Evolutionary conservation across 1,140 invertebrate species (phyloP).

Genomic region (Drosophila chauvacae): DNA sequence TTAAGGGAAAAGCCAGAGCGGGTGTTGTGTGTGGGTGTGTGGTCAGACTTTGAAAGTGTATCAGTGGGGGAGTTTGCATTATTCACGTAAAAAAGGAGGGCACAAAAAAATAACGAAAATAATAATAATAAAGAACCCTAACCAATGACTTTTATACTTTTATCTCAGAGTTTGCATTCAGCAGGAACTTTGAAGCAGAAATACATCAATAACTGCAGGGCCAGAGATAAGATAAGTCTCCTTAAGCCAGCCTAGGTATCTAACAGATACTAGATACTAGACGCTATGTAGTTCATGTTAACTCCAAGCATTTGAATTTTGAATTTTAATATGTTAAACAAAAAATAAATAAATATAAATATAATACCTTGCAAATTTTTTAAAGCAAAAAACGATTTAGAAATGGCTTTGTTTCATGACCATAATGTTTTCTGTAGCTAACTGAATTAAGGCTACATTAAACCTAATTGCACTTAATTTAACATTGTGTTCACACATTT

Average conservation of each 20-base stretch:
- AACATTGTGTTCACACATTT: background rate
- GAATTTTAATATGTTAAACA: background rate
- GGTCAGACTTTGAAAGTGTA: conserved; percentile 61
- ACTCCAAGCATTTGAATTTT: background rate
- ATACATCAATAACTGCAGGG: conserved; percentile 54
- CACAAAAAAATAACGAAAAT: conserved; percentile 24
- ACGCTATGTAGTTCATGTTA: background rate
- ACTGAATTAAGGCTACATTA: too few relatives aligned
- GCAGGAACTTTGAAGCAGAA: conserved; percentile 32
- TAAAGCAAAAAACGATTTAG: background rate
- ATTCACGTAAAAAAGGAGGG: conserved; percentile 66
- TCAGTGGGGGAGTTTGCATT: conserved; percentile 59
- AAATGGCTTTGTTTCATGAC: background rate
- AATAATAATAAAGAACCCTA: conserved; percentile 23
- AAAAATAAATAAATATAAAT: background rate
- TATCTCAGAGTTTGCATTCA: conserved; percentile 54
- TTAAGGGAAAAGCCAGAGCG: conserved; percentile 43
- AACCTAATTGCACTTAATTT: background rate
- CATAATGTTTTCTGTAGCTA: too few relatives aligned
- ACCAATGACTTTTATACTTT: conserved; percentile 63
- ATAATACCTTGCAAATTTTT: too few relatives aligned
- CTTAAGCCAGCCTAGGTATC: background rate
- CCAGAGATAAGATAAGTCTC: conserved; percentile 18
- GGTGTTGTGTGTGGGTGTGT: conserved; percentile 40
- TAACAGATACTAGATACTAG: background rate